Evolutionary conservation across 2,888 invertebrate genomes (phyloP), one percentile per base, ranked within the genome.

Genomic region (Latheticus oryzae): DNA sequence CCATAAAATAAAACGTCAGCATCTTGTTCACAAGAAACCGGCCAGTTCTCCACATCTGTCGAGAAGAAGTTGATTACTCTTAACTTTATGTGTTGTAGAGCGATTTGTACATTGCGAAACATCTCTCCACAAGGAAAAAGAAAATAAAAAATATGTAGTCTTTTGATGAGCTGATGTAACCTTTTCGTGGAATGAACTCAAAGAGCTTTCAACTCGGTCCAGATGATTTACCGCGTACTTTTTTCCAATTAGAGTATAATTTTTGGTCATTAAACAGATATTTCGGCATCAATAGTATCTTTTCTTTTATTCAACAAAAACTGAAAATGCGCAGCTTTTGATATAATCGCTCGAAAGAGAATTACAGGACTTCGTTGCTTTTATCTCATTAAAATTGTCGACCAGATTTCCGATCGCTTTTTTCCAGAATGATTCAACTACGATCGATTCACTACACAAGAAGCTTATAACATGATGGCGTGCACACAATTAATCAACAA

Each of bases 401-500:
- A 28, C 13, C 32, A 32, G 7, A 32, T 32, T 32, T 32, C 16
- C 32, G 5, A 32, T 13, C n/a, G 32, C 15, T 11, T 32, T 11
- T 30, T 32, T n/a, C n/a, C n/a, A n/a, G n/a, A n/a, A n/a, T n/a
- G n/a, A n/a, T n/a, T n/a, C n/a, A n/a, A n/a, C n/a, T 12, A 1
- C 24, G 32, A 40, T 52, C 52, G 52, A 52, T 52, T 23, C 23
- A 17, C 16, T 21, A 15, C 24, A 5, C 52, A 33, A 35, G 30
- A 28, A 45, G 8, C 38, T 28, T 52, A 40, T 51, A 62, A 55
- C 64, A 56, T 43, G 62, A 64, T 61, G 60, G 61, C 60, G 63
- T 60, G 52, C 51, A 67, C 62, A 68, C 68, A 69, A 72, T 72
- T 71, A 71, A 72, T 72, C 72, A 72, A 69, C 65, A 65, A 64